These are phyloP conservation scores for Phenganax subtilis DNA, from an alignment of 92 coral and sea anemone genomes.

Conservation along the genomic window DNA sequence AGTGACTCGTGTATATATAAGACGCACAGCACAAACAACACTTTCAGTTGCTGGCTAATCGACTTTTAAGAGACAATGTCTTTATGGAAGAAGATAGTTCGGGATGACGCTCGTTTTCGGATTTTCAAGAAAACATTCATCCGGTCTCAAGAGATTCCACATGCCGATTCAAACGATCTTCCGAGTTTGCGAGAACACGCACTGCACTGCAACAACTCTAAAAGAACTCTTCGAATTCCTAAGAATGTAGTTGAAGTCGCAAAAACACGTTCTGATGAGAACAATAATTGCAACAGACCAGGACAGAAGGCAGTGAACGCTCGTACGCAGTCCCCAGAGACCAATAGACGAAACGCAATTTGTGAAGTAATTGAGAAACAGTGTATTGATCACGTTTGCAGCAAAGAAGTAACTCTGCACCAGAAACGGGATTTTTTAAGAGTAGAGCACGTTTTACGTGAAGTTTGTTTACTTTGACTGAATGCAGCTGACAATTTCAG, in stretches of 20 bases:
- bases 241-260: background rate
- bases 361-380: constrained; percentile 28
- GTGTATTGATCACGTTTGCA: constrained; percentile 5
- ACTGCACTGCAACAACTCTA: background rate
- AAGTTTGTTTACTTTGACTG: constrained; percentile 26
- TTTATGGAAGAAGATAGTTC: background rate
- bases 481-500: background rate
- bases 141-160: background rate
- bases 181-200: background rate
- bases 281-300: background rate
- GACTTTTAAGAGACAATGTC: background rate
- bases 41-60: too few species aligned
- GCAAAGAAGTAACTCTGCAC: constrained; percentile 1
- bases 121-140: background rate
- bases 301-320: background rate
- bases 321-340: background rate
- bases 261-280: background rate
- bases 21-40: background rate
- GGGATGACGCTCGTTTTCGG: constrained; percentile 5
- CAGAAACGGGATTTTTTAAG: constrained; percentile 25
- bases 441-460: constrained; percentile 23
- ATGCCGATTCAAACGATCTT: background rate
- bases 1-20: background rate
- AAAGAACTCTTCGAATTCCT: background rate
- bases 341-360: constrained; percentile 30